A percentile compares a stretch with the other conserved stretches of the same genome.
phyloP scores from a whole-genome alignment of 2,113 vertebrate genomes.

The Psittacula cyanocephala region DNA sequence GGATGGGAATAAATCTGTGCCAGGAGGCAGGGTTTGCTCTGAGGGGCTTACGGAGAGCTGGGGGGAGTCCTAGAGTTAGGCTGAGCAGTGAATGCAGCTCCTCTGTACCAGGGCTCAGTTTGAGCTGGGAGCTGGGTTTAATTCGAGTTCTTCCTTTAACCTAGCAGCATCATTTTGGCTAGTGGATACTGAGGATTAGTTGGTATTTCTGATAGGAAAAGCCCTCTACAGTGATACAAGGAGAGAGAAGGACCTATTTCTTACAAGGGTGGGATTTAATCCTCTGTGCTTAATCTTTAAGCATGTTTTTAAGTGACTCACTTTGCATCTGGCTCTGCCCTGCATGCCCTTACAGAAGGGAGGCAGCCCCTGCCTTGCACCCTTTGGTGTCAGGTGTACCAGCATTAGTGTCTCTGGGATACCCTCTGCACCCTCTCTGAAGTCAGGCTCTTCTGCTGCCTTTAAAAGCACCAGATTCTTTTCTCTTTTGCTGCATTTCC shows the following conservation, averaged over 20 bases:
- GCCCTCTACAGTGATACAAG: background rate
- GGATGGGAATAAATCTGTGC: background rate
- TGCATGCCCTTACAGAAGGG: background rate
- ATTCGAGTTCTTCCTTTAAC: background rate
- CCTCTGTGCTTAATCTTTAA: background rate
- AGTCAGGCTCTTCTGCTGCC: background rate
- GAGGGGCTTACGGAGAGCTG: rapidly evolving
- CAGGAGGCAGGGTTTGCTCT: background rate
- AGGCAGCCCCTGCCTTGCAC: background rate
- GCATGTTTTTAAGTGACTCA: rapidly evolving
- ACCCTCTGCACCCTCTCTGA: background rate
- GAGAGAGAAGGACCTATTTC: background rate
- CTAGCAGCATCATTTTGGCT: background rate
- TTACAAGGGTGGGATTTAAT: background rate
- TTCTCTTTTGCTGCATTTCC: background rate
- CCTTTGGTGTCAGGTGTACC: background rate
- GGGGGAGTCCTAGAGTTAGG: background rate
- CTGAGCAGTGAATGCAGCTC: background rate
- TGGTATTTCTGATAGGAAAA: background rate
- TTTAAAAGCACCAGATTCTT: background rate
- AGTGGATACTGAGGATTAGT: background rate
- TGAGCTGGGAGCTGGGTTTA: background rate
- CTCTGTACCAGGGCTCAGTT: background rate
- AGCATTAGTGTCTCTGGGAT: background rate
- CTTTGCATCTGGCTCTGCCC: background rate